Percentiles rank a stretch among this genome's conserved stretches.
Conservation (phyloP, 2,888 invertebrate genomes). For the Calameuta filiformis region DNA sequence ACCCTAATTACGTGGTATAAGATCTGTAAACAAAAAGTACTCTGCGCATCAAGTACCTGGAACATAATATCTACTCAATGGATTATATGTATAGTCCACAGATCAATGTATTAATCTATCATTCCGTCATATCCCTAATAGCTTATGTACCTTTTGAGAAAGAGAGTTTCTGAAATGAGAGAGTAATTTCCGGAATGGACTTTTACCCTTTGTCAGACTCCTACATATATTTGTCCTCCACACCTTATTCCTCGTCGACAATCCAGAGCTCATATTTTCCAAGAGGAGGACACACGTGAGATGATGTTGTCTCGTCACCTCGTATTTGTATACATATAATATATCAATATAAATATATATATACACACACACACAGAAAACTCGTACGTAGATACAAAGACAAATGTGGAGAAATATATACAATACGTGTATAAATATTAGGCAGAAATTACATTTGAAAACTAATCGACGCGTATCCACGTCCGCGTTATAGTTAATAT, state of each 20-base stretch:
- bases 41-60: neutral
- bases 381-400: neutral
- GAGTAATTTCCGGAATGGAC: neutral
- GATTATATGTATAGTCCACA: neutral
- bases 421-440: neutral
- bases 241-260: neutral
- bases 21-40: neutral
- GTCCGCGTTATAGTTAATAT: neutral
- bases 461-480: neutral
- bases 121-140: neutral
- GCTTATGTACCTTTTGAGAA: neutral
- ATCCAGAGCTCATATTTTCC: neutral
- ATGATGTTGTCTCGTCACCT: neutral
- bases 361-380: neutral
- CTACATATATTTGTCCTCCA: neutral
- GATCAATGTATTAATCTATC: neutral
- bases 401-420: neutral
- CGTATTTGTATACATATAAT: neutral
- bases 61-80: neutral
- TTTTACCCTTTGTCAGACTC: neutral
- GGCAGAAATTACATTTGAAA: neutral
- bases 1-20: neutral
- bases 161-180: neutral
- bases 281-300: neutral
- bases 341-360: neutral